phyloP scores from a whole-genome alignment of 2,113 vertebrate species.

The Suricata suricatta region DNA sequence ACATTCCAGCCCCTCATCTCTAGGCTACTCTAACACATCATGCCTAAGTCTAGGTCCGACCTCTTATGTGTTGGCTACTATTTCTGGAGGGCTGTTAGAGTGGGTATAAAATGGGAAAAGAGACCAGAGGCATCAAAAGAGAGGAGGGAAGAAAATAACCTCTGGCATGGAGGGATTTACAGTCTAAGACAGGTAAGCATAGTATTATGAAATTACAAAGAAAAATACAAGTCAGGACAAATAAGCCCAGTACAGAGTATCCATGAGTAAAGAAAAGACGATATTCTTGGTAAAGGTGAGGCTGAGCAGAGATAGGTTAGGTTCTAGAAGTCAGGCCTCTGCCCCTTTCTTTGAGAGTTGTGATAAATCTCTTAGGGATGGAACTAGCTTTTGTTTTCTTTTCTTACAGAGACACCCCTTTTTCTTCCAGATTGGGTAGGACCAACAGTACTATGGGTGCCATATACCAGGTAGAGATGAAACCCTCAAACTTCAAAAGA shows the following conservation, averaged over 20 bases:
- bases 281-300: neutral
- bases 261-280: neutral
- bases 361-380: neutral
- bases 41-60: neutral
- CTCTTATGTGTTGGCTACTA: neutral
- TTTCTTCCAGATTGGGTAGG: neutral
- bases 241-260: neutral
- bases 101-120: neutral
- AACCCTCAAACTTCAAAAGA: neutral
- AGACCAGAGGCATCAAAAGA: neutral
- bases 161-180: neutral
- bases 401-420: neutral
- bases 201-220: neutral
- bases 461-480: neutral
- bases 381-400: neutral
- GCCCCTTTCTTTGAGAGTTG: neutral
- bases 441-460: neutral
- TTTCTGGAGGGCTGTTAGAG: neutral
- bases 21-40: neutral
- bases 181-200: neutral
- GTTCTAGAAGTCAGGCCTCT: neutral
- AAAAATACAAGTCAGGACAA: conserved; percentile 4
- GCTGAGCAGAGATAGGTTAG: neutral
- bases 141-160: neutral
- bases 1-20: neutral